A percentile compares a stretch with the other conserved stretches of the same genome.
phyloP scores from a whole-genome alignment of 2,113 vertebrate species.

The Amphilophus citrinellus region DNA sequence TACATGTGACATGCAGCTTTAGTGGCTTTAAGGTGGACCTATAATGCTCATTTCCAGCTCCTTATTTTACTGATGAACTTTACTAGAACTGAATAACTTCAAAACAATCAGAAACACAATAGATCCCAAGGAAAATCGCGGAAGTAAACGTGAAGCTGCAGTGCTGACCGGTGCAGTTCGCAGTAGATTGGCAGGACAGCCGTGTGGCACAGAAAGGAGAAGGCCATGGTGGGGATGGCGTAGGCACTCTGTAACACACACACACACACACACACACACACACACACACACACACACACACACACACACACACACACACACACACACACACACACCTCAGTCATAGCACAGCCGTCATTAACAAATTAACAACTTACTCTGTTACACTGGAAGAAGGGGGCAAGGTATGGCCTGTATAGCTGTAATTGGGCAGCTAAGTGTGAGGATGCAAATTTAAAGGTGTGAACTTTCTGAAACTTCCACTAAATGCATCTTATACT shows the following conservation, averaged over 20 bases:
- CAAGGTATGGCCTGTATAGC: conserved; percentile 11
- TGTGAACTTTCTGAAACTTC: conserved; percentile 1
- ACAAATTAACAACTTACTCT: conserved; percentile 45
- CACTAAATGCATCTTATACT: background rate
- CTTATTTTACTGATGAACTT: background rate
- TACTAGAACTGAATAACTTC: background rate
- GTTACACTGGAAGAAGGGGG: conserved; percentile 20
- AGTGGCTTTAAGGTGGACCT: background rate
- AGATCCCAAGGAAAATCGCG: background rate
- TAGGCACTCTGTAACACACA: conserved; percentile 88
- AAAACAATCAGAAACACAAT: background rate
- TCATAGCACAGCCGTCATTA: conserved; percentile 36
- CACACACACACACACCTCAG: conserved; percentile 17
- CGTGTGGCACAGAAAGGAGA: conserved; percentile 98
- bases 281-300: background rate
- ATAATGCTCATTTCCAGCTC: background rate
- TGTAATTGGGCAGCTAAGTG: conserved; percentile 14
- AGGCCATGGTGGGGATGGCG: conserved; percentile 97
- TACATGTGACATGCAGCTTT: background rate
- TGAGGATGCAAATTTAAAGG: conserved; percentile 6
- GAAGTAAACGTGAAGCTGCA: background rate
- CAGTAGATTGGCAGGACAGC: conserved; percentile 96
- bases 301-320: too few relatives aligned
- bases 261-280: background rate
- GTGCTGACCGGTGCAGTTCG: conserved; percentile 86